Base-by-base conservation (phyloP, 2,113 vertebrate species). In the Cygnus buccinator region DNA sequence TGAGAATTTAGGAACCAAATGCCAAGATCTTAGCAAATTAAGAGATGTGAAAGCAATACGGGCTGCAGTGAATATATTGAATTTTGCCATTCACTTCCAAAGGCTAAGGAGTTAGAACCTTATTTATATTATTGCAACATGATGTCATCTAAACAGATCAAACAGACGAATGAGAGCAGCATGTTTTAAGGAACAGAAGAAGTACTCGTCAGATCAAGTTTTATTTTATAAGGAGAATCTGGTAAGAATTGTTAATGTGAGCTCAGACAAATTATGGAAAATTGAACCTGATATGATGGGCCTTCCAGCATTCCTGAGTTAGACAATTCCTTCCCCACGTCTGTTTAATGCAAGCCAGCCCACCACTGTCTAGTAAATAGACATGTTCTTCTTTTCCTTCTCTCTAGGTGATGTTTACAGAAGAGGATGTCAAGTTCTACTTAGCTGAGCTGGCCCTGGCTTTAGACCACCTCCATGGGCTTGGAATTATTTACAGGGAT, bases 371-470 rank as follows among this genome's bases (percentile, higher is more conserved):
- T 35, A 84, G 50, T 91, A 75, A 93, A 43, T 44, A 28, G 16
- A 17, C 4, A 2, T 33, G 37, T 43, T 62, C 57, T 97, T 89
- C 71, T 95, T 22, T 89, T 84, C 61, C 33, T 90, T 71, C 48
- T 86, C 25, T 8, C 77, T n/a, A 99, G 98, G 98, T 99, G 54
- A 99, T 99, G 98, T 99, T 99, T 98, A 99, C 98, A 2, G 98
- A 99, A 95, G 98, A 99, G 89, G 98, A 99, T 43, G 98, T 99
- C 92, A 99, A 99, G 96, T 99, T 99, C 97, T 99, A 99, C 95
- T 92, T 99, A 97, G 98, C 98, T 44, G 98, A 99, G 94, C 97
- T 99, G 94, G 98, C 98, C 82, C 94, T 99, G 97, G 98, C 98
- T 1, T 90, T 99, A 74, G 98, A 99, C 93, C 98, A 99, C 79